phyloP scores from a whole-genome alignment of 2,888 invertebrate species.

The Molorchus minor region DNA sequence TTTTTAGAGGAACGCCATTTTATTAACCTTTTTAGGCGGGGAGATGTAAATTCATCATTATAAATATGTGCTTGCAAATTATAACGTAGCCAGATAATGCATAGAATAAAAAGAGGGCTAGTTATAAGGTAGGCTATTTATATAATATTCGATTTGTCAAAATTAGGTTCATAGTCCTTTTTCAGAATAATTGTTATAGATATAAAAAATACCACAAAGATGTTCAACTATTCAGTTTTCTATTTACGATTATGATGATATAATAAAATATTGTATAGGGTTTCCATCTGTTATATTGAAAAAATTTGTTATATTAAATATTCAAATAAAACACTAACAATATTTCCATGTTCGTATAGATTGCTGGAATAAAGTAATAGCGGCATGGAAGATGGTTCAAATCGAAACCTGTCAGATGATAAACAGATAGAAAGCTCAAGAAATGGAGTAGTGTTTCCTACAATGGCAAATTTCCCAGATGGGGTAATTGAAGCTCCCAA shows the following conservation, averaged over 20 bases:
- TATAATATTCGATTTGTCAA: conserved; percentile 7
- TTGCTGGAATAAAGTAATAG: conserved; percentile 28
- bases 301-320: too few species aligned
- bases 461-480: conserved; percentile 59
- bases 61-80: conserved; percentile 44
- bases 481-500: conserved; percentile 41
- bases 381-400: conserved; percentile 62
- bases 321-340: too few species aligned
- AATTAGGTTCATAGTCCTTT: background rate
- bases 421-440: conserved; percentile 47
- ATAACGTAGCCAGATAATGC: conserved; percentile 32
- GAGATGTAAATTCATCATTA: conserved; percentile 53
- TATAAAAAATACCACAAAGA: conserved; percentile 11
- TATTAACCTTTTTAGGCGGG: conserved; percentile 62
- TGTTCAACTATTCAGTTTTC: too few species aligned
- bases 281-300: too few species aligned
- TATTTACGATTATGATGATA: too few species aligned
- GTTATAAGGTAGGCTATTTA: conserved; percentile 35
- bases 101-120: conserved; percentile 30
- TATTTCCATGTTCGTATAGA: conserved; percentile 20
- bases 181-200: conserved; percentile 10
- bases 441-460: conserved; percentile 54
- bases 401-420: conserved; percentile 47
- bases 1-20: conserved; percentile 58
- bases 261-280: too few species aligned